Conservation (phyloP, 2,113 vertebrate genomes). For the Lycaon pictus region DNA sequence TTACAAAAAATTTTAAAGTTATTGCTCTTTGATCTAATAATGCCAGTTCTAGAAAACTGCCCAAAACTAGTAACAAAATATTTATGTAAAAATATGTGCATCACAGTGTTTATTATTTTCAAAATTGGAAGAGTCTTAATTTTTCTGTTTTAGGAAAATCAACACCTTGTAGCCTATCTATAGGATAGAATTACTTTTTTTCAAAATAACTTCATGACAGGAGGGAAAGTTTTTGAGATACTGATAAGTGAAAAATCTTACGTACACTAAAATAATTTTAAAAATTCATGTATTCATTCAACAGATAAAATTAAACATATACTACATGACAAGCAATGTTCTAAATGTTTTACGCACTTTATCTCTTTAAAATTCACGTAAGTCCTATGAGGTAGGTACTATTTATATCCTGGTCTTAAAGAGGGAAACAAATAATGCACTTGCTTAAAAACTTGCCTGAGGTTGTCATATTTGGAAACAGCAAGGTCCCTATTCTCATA, state of each 20-base stretch:
- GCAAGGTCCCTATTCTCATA: neutral
- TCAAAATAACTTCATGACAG: conserved; percentile 17
- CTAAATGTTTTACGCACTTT: neutral
- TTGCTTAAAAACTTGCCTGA: neutral
- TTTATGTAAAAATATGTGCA: neutral
- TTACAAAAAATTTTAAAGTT: neutral
- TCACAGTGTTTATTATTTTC: conserved; percentile 25
- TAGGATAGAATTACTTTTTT: neutral
- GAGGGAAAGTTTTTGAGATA: neutral
- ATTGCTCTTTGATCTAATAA: neutral
- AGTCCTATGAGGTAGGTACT: neutral
- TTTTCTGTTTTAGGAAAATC: neutral
- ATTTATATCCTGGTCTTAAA: neutral
- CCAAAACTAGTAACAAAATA: neutral
- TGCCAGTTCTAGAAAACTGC: neutral
- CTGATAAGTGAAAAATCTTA: neutral
- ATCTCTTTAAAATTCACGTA: neutral
- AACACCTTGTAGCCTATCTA: neutral
- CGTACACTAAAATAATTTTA: neutral
- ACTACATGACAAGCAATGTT: neutral
- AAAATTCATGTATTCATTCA: neutral
- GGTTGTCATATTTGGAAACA: neutral
- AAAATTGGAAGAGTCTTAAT: neutral
- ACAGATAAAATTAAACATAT: conserved; percentile 35
- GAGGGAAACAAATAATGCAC: neutral